Evolutionary conservation across 1,140 invertebrate species (phyloP).

Genomic region (Seison nebaliae): DNA sequence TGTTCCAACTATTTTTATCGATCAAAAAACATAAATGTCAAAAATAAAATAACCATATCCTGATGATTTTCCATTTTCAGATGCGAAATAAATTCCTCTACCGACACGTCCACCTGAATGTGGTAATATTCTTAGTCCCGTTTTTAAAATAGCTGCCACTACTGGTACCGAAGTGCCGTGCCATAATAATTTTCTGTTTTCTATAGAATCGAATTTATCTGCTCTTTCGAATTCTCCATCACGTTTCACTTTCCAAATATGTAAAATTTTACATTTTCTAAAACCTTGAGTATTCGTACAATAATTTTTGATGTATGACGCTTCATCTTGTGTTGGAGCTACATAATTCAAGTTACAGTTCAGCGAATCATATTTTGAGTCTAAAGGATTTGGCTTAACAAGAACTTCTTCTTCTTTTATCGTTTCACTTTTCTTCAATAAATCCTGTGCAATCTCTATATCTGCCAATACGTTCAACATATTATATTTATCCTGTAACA

Average conservation of each 20-base stretch:
- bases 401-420: slow-evolving; percentile 12
- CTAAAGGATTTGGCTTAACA: slow-evolving; percentile 19
- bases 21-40: not conserved
- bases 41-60: slow-evolving; percentile 20
- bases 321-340: slow-evolving; percentile 18
- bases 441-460: slow-evolving; percentile 29
- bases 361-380: slow-evolving; percentile 26
- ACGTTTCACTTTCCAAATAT: slow-evolving; percentile 26
- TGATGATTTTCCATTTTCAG: slow-evolving; percentile 27
- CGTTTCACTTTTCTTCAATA: slow-evolving; percentile 17
- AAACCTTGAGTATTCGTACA: slow-evolving; percentile 18
- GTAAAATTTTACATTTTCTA: slow-evolving; percentile 18
- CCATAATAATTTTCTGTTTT: slow-evolving; percentile 29
- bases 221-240: slow-evolving; percentile 20
- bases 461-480: slow-evolving; percentile 30
- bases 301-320: slow-evolving; percentile 25
- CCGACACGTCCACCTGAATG: slow-evolving; percentile 31
- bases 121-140: slow-evolving; percentile 31
- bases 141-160: slow-evolving; percentile 30
- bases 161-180: slow-evolving; percentile 32
- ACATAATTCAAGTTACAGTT: slow-evolving; percentile 22
- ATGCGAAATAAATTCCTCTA: slow-evolving; percentile 31
- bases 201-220: slow-evolving; percentile 18
- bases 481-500: slow-evolving; percentile 27
- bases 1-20: slow-evolving; percentile 4